phyloP scores from a whole-genome alignment of 1,140 invertebrate genomes.

The Rhynchophorus ferrugineus region DNA sequence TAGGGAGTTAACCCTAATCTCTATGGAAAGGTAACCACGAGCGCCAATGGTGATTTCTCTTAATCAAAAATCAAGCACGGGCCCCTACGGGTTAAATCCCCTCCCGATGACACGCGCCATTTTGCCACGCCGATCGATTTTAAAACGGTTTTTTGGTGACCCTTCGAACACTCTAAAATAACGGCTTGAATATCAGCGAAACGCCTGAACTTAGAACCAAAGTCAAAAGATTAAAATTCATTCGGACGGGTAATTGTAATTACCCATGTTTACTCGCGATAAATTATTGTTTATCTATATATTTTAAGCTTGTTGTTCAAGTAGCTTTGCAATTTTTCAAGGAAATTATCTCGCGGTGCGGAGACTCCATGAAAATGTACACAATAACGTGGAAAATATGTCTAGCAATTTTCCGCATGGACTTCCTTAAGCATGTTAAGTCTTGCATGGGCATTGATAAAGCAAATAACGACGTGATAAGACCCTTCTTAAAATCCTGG shows the following conservation, averaged over 20 bases:
- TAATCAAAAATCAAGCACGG: conserved; percentile 4
- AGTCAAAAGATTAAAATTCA: too few species aligned
- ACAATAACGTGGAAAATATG: conserved; percentile 15
- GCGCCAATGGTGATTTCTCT: conserved; percentile 3
- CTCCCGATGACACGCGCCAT: neutral
- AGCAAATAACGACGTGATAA: conserved; percentile 29
- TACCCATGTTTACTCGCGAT: too few species aligned
- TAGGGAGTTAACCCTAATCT: conserved; percentile 11
- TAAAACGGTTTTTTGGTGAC: too few species aligned
- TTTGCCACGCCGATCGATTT: neutral
- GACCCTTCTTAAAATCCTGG: conserved; percentile 14
- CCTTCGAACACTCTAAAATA: too few species aligned
- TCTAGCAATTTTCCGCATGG: conserved; percentile 31
- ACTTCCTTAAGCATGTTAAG: conserved; percentile 28
- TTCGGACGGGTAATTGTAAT: too few species aligned
- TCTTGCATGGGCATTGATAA: conserved; percentile 37
- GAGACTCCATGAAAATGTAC: too few species aligned
- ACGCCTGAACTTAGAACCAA: too few species aligned
- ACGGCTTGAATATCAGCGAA: too few species aligned
- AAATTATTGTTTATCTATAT: too few species aligned
- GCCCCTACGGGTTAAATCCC: conserved; percentile 1
- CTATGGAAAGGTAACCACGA: conserved; percentile 5
- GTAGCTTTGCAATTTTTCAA: too few species aligned
- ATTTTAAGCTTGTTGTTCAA: too few species aligned
- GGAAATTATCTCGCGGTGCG: too few species aligned